Evolutionary conservation across 2,797 vertebrate species (phyloP), one percentile per base, ranked within the genome.

Genomic region (Lepus oiostolus): DNA sequence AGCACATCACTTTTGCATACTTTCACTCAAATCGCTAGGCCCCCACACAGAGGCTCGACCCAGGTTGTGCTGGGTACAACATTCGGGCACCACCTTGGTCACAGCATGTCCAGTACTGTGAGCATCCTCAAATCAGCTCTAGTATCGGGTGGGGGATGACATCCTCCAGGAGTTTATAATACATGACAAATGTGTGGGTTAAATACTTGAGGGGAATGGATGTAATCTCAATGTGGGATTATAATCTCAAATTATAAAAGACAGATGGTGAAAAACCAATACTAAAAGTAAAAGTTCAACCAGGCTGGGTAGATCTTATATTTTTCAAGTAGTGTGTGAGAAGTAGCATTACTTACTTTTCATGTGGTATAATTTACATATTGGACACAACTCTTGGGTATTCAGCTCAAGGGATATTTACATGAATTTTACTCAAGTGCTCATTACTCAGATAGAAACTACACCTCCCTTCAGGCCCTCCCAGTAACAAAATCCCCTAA

Each of bases 251-350:
- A 54, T 32, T 30, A 8, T 81, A 42, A 75, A 95, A 30, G 74
- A 72, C 13, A 3, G 24, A 63, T 42, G 67, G 9, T 80, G 28
- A 30, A 80, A 91, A 87, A 62, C 85, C 63, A 79, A 32, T 32
- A 62, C 28, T 47, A 28, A 88, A 77, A 85, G 50, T 42, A 74
- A 81, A 76, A 14, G 54, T 26, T 62, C 71, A 50, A 88, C 24
- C 6, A 16, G 71, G 8, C 65, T 86, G 80, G 4, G 52, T 54
- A 30, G 35, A 74, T 22, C 10, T 74, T 81, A 22, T 54, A 52
- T 83, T 85, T 91, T 80, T 42, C 5, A 58, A 74, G 54, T 81
- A 85, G 72, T 87, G 81, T 82, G 63, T 52, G 60, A 91, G 4
- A 0, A 47, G 5, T 13, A 72, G 28, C 26, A 90, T 38, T 82